phyloP scores from a whole-genome alignment of 2,113 vertebrate genomes.

The Paramisgurnus dabryanus region DNA sequence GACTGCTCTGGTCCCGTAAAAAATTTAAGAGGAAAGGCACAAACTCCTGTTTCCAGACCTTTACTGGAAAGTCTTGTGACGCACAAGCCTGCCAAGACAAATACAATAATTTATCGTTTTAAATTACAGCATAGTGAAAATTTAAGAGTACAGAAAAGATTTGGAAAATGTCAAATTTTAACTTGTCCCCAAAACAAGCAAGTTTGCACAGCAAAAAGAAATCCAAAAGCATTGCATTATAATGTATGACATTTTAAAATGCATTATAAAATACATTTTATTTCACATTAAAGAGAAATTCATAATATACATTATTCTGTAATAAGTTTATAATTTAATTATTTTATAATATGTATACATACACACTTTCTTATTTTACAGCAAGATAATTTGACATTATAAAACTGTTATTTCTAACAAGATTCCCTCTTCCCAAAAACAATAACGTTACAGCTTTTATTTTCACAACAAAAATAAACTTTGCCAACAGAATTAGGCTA shows the following conservation, averaged over 20 bases:
- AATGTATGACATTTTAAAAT: background rate
- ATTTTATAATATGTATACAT: too few species aligned
- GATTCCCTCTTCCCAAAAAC: background rate
- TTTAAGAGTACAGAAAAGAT: too few species aligned
- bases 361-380: too few species aligned
- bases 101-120: background rate
- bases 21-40: conserved; percentile 94
- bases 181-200: too few species aligned
- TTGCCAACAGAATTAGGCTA: background rate
- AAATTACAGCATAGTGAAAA: too few species aligned
- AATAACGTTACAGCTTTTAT: background rate
- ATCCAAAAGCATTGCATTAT: too few species aligned
- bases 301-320: too few species aligned
- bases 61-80: conserved; percentile 55
- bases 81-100: conserved; percentile 68
- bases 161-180: too few species aligned
- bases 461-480: background rate
- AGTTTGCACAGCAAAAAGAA: too few species aligned
- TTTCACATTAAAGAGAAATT: background rate
- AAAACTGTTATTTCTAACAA: too few species aligned
- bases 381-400: too few species aligned
- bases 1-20: conserved; percentile 91
- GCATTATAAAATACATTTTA: background rate
- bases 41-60: conserved; percentile 86
- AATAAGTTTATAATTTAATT: too few species aligned